Conservation (phyloP, 2,113 vertebrate species). For the Prietella phreatophila region DNA sequence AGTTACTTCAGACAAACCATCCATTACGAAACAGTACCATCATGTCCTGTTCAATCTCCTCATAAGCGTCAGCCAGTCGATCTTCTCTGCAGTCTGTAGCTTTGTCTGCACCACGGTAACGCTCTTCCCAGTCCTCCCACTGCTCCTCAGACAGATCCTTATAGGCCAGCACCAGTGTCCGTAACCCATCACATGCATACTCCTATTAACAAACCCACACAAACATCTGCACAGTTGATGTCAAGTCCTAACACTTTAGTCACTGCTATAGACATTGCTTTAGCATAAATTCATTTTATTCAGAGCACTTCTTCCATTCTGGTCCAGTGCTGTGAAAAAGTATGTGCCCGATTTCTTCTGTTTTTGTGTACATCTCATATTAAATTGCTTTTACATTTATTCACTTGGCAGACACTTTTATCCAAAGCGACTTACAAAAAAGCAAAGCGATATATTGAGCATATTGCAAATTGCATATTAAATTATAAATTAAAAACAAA, state of each 20-base stretch:
- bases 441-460: too few species aligned
- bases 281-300: background rate
- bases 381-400: too few species aligned
- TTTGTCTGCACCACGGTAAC: slow-evolving; percentile 72
- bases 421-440: too few species aligned
- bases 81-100: slow-evolving; percentile 80
- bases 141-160: slow-evolving; percentile 85
- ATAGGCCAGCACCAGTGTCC: slow-evolving; percentile 87
- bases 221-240: background rate
- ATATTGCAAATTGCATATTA: too few species aligned
- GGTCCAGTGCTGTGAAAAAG: too few species aligned
- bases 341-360: too few species aligned
- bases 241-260: background rate
- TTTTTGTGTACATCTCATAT: too few species aligned
- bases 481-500: too few species aligned
- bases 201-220: slow-evolving; percentile 71
- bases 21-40: slow-evolving; percentile 69
- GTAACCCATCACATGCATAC: slow-evolving; percentile 78
- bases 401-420: too few species aligned
- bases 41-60: slow-evolving; percentile 90
- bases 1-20: background rate
- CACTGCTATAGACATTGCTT: background rate
- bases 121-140: slow-evolving; percentile 81
- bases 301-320: too few species aligned
- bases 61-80: slow-evolving; percentile 81